These are phyloP conservation scores for Carollia perspicillata DNA, from an alignment of 2,113 vertebrate genomes.

Conservation along the genomic window DNA sequence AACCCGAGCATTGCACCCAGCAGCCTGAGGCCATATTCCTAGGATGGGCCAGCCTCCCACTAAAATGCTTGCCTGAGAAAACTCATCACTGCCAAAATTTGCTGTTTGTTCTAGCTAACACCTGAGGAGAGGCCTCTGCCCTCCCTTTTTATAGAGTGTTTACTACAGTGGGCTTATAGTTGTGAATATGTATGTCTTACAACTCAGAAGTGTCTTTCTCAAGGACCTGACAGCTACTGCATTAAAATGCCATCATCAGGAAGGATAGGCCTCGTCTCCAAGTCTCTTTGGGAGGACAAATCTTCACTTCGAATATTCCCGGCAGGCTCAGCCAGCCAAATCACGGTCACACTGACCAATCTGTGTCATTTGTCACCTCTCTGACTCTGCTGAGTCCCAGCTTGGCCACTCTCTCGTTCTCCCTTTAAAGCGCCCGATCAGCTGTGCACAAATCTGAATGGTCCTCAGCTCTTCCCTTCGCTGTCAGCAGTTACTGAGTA, in stretches of 20 bases:
- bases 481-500: not conserved
- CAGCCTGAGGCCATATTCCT: no score
- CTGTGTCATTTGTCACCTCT: not conserved
- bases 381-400: not conserved
- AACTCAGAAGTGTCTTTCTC: not conserved
- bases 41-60: not conserved
- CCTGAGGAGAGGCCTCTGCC: not conserved
- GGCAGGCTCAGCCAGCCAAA: not conserved
- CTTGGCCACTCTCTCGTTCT: fast-evolving
- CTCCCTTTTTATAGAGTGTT: not conserved
- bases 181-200: not conserved
- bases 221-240: not conserved
- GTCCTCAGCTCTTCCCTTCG: not conserved
- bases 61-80: not conserved
- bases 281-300: not conserved
- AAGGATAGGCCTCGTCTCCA: not conserved
- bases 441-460: not conserved
- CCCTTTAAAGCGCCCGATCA: not conserved
- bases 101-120: not conserved
- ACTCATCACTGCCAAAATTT: not conserved
- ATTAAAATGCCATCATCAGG: not conserved
- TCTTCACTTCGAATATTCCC: not conserved
- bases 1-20: not conserved
- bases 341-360: no score
- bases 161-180: not conserved